phyloP scores from a whole-genome alignment of 2,888 invertebrate genomes.

The Carterocephalus palaemon region DNA sequence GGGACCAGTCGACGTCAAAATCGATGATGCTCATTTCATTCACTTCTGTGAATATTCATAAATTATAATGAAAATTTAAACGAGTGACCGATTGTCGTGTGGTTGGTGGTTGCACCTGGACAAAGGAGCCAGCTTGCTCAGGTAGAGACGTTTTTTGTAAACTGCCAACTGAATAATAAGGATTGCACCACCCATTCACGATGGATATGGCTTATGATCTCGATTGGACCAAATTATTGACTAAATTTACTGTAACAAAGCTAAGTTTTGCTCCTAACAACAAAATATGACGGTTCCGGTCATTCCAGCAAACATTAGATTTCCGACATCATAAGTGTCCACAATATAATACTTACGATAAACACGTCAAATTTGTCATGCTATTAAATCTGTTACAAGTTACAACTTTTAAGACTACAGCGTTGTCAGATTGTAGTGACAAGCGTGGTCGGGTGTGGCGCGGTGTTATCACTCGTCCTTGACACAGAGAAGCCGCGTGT shows the following conservation, averaged over 20 bases:
- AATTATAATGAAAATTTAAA: conserved; percentile 30
- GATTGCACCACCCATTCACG: conserved; percentile 48
- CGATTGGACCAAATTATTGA: neutral
- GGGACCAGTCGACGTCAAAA: conserved; percentile 16
- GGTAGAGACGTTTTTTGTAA: conserved; percentile 56
- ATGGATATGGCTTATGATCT: conserved; percentile 34
- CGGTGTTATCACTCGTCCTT: conserved; percentile 74
- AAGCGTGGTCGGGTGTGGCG: conserved; percentile 47
- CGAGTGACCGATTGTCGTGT: conserved; percentile 27
- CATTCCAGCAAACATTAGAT: no score
- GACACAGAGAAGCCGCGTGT: conserved; percentile 74
- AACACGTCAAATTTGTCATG: no score
- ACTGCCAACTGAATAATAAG: conserved; percentile 30
- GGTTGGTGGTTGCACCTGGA: conserved; percentile 37
- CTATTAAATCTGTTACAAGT: no score
- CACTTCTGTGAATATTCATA: conserved; percentile 20
- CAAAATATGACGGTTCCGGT: no score
- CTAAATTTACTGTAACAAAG: no score
- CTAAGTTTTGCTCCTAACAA: no score
- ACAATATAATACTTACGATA: no score
- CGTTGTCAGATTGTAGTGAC: conserved; percentile 39
- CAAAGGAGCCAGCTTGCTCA: conserved; percentile 55
- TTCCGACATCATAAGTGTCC: no score
- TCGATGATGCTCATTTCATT: conserved; percentile 29
- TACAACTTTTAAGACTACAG: conserved; percentile 22